A percentile compares a stretch with the other conserved stretches of the same genome.
Conservation (phyloP, 2,113 vertebrate genomes). For the Trochalopteron elliotii region DNA sequence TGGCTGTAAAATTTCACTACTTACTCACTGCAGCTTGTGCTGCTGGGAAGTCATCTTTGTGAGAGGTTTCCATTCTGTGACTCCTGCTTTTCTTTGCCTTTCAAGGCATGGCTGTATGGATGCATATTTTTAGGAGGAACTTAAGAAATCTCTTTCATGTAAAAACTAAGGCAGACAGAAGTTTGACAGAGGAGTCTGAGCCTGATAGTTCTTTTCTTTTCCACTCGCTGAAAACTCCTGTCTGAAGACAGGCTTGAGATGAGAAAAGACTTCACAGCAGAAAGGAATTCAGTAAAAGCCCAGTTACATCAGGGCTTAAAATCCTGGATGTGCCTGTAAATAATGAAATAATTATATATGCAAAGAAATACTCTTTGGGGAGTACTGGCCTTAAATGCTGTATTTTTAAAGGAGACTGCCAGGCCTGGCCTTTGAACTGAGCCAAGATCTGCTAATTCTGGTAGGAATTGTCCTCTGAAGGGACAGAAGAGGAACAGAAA, state of each 20-base stretch:
- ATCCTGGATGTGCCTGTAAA: neutral
- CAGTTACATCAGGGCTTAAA: neutral
- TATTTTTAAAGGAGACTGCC: neutral
- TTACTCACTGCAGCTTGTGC: neutral
- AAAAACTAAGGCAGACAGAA: neutral
- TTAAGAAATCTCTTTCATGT: conserved; percentile 52
- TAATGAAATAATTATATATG: neutral
- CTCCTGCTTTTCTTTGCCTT: neutral
- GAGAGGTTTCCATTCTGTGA: neutral
- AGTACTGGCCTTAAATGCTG: neutral
- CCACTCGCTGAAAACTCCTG: neutral
- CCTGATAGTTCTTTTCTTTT: neutral
- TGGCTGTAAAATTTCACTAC: neutral
- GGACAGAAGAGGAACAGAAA: neutral
- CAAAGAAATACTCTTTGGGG: neutral
- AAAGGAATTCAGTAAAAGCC: neutral
- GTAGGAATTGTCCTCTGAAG: neutral
- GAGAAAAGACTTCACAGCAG: neutral
- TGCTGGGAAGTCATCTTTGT: neutral
- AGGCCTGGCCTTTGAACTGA: neutral
- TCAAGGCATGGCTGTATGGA: neutral
- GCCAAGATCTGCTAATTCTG: accelerated
- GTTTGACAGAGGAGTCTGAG: neutral
- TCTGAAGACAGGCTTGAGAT: neutral
- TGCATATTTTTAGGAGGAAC: conserved; percentile 10